Percentiles rank a stretch among this genome's conserved stretches.
These are phyloP conservation scores for Bufo bufo DNA, from an alignment of 2,113 vertebrate species.

Conservation along the genomic window DNA sequence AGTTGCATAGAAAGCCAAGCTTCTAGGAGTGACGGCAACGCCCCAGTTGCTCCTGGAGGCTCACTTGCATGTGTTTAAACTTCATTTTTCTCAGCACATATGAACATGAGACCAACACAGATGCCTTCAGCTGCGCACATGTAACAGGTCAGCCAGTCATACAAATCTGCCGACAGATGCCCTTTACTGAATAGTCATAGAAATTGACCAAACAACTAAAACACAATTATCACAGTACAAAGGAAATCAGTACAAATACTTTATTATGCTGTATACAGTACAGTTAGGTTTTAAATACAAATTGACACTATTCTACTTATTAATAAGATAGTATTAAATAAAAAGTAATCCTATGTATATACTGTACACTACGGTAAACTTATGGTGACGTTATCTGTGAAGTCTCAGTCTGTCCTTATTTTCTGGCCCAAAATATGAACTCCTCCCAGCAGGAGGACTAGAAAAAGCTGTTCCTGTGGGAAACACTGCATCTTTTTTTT, in stretches of 20 bases:
- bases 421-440: not conserved
- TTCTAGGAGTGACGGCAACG: too few species aligned
- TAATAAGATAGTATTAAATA: not conserved
- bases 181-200: too few species aligned
- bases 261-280: not conserved
- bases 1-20: too few species aligned
- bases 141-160: too few species aligned
- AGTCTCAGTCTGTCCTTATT: not conserved
- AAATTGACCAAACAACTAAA: not conserved
- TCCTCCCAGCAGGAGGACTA: not conserved
- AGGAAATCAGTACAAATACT: not conserved
- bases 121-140: too few species aligned
- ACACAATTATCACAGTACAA: not conserved
- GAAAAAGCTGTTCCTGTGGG: not conserved
- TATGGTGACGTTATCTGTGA: not conserved
- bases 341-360: not conserved
- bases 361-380: not conserved
- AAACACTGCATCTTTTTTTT: too few species aligned
- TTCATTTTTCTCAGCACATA: too few species aligned
- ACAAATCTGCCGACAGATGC: too few species aligned
- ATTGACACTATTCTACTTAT: not conserved
- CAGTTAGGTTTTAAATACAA: constrained; percentile 13
- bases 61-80: too few species aligned
- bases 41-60: too few species aligned
- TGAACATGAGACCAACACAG: too few species aligned